Conservation (phyloP, 2,113 vertebrate genomes). For the Ochotona princeps region DNA sequence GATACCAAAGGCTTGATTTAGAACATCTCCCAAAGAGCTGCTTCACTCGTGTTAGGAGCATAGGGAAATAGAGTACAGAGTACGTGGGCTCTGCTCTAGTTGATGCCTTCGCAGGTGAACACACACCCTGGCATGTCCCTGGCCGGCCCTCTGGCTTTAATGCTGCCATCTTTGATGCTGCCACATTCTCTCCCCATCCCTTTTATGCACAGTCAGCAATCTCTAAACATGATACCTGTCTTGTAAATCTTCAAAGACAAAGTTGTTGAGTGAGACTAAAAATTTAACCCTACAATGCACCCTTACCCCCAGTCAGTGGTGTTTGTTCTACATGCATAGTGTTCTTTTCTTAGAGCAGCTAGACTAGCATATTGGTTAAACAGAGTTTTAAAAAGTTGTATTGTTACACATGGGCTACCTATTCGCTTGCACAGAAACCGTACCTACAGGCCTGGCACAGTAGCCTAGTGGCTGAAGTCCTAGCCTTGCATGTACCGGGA, state of each 20-base stretch:
- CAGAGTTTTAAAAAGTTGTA: constrained; percentile 56
- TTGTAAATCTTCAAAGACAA: constrained; percentile 40
- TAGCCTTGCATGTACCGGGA: no score
- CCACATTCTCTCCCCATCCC: not conserved
- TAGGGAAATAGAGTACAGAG: not conserved
- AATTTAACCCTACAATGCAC: constrained; percentile 48
- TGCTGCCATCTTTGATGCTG: not conserved
- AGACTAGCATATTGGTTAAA: not conserved
- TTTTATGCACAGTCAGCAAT: constrained; percentile 33
- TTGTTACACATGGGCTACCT: not conserved
- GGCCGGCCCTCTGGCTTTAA: not conserved
- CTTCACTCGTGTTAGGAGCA: not conserved
- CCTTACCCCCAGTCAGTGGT: not conserved
- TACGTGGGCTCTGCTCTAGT: not conserved
- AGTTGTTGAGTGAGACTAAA: constrained; percentile 65
- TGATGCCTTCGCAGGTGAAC: not conserved
- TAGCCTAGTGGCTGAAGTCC: no score
- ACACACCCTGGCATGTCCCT: not conserved
- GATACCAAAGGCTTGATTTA: not conserved
- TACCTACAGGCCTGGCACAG: no score
- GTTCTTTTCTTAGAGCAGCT: not conserved
- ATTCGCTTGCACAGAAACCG: constrained; percentile 30
- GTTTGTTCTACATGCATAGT: not conserved
- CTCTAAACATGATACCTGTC: constrained; percentile 45
- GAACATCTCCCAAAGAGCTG: not conserved